These are phyloP conservation scores for Protobothrops flavoviridis DNA, from an alignment of 2,113 vertebrate species.

Conservation along the genomic window DNA sequence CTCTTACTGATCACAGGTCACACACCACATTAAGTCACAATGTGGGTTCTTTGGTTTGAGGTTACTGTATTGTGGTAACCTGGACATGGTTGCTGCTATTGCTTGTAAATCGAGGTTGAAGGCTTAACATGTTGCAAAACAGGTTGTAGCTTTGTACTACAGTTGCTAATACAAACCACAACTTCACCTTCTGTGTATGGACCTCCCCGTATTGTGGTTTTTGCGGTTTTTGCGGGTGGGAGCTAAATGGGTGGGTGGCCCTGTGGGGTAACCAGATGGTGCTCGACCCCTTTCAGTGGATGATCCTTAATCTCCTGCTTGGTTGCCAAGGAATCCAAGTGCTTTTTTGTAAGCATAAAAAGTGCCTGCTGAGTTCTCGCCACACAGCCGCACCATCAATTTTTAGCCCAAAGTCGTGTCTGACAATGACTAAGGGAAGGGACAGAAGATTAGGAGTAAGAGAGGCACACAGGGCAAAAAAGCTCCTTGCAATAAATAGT, in stretches of 20 bases:
- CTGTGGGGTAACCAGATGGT: background rate
- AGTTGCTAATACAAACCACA: background rate
- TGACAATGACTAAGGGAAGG: background rate
- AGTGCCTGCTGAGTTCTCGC: background rate
- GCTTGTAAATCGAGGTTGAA: background rate
- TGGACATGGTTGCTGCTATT: background rate
- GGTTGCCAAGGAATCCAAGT: rapidly evolving
- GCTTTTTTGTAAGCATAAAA: background rate
- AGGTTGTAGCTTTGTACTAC: background rate
- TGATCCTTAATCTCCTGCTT: background rate
- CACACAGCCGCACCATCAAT: background rate
- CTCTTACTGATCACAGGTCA: background rate
- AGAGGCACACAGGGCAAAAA: background rate
- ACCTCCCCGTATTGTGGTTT: background rate
- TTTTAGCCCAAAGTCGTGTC: background rate
- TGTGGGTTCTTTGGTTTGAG: background rate
- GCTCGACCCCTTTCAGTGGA: background rate
- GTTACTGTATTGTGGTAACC: background rate
- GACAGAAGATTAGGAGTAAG: background rate
- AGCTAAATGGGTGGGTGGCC: background rate
- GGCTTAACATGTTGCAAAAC: background rate
- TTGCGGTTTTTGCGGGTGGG: background rate
- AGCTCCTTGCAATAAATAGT: background rate
- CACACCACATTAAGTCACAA: background rate
- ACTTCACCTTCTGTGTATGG: background rate